Evolutionary conservation across 2,797 vertebrate genomes (phyloP), one percentile per base, ranked within the genome.

Genomic region (Protosalanx chinensis): DNA sequence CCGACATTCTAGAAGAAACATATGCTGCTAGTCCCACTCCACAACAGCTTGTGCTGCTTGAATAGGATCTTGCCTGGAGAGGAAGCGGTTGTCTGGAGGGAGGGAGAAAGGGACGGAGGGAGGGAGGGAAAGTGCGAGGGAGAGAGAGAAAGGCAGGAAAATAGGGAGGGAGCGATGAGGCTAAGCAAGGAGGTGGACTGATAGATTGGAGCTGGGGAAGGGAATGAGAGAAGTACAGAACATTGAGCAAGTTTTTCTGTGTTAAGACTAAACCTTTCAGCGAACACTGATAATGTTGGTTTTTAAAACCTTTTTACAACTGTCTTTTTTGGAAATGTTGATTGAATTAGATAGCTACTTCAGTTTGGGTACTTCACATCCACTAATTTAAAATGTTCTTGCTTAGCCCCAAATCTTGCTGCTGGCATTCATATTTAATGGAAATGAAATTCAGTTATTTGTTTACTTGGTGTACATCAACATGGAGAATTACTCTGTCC

Each of bases 1-100:
- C 90, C 90, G 91, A 92, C 90, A 90, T 93, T 92, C 89, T 93
- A 88, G 89, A 93, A 92, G 91, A 90, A 94, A 86, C 87, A 87
- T 90, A 92, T 88, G 86, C 87, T 91, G 84, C 90, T 85, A 89
- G 90, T 92, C 86, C 84, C 76, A 86, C 87, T 93, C 91, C 87
- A 86, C 90, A 88, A 88, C 89, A 91, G 91, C 86, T 88, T 87
- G 90, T 80, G 81, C 86, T 84, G 85, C 90, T 87, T 90, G 89
- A 74, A 89, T 89, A 78, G 86, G 79, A 87, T 86, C 83, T 89
- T 79, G 81, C 87, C 84, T 81, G 83, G 76, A 81, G 87, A 89
- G 88, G 86, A 88, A 89, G 82, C 83, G 79, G 85, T 89, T 80
- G 86, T 70, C 84, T 87, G 85, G 82, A 81, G 85, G 79, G 73